A percentile compares a stretch with the other conserved stretches of the same genome.
These are phyloP conservation scores for Herpailurus yagouaroundi DNA, from an alignment of 2,113 vertebrate genomes.

Conservation along the genomic window DNA sequence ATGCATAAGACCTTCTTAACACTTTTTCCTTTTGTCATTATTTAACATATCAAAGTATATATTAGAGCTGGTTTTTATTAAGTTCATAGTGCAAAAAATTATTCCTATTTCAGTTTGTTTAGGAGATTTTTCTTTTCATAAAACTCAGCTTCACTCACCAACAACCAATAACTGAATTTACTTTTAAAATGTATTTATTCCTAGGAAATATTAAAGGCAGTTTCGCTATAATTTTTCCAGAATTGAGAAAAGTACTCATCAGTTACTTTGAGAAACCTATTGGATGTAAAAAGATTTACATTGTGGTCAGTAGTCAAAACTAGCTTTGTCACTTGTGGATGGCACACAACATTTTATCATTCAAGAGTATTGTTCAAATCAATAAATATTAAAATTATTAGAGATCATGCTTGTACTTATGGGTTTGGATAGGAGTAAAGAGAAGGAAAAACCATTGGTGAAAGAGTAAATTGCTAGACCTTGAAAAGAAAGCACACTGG, in stretches of 20 bases:
- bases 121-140: not conserved
- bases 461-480: not conserved
- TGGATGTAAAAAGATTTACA: not conserved
- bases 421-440: not conserved
- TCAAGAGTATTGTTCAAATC: not conserved
- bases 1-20: not conserved
- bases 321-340: not conserved
- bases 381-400: not conserved
- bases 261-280: not conserved
- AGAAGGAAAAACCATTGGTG: not conserved
- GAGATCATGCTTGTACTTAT: not conserved
- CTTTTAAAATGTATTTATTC: not conserved
- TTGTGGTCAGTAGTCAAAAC: not conserved
- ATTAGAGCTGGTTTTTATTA: not conserved
- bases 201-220: not conserved
- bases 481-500: slow-evolving; percentile 25
- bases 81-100: not conserved
- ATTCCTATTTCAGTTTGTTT: not conserved
- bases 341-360: not conserved
- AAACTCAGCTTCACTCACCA: not conserved
- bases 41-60: not conserved
- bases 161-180: not conserved
- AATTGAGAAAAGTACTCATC: not conserved
- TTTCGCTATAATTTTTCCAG: not conserved
- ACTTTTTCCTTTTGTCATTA: not conserved